phyloP scores from a whole-genome alignment of 2,888 invertebrate genomes.

The Mactromeris polynyma region DNA sequence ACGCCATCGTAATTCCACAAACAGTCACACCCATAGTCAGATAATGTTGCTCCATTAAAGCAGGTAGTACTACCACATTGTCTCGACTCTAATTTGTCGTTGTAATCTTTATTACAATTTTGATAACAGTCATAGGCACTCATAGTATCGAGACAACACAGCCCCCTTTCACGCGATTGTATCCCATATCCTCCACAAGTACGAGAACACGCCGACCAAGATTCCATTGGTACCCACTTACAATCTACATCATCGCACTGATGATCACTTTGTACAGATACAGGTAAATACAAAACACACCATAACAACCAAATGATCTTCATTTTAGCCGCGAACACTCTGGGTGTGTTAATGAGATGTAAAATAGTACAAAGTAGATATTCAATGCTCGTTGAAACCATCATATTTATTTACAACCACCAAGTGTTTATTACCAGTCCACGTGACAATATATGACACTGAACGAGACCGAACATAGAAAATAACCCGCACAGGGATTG shows the following conservation, averaged over 20 bases:
- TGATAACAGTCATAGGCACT: not conserved
- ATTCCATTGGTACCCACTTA: not conserved
- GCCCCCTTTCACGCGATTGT: not conserved
- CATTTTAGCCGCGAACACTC: not conserved
- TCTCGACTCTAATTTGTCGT: not conserved
- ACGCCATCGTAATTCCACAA: not conserved
- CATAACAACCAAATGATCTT: not conserved
- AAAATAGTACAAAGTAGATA: no score
- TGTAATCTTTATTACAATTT: not conserved
- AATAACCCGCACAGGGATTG: no score
- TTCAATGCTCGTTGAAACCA: no score
- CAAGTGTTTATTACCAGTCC: no score
- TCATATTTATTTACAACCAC: no score
- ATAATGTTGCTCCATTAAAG: not conserved
- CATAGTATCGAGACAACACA: not conserved
- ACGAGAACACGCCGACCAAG: not conserved
- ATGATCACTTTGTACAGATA: not conserved
- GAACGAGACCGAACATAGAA: no score
- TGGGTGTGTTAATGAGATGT: no score
- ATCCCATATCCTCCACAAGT: not conserved
- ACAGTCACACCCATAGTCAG: not conserved
- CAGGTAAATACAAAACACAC: not conserved
- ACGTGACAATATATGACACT: no score
- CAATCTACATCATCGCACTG: not conserved
- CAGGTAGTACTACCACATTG: not conserved